These are phyloP conservation scores for Drosophila dunni DNA, from an alignment of 1,140 invertebrate species.

Conservation along the genomic window DNA sequence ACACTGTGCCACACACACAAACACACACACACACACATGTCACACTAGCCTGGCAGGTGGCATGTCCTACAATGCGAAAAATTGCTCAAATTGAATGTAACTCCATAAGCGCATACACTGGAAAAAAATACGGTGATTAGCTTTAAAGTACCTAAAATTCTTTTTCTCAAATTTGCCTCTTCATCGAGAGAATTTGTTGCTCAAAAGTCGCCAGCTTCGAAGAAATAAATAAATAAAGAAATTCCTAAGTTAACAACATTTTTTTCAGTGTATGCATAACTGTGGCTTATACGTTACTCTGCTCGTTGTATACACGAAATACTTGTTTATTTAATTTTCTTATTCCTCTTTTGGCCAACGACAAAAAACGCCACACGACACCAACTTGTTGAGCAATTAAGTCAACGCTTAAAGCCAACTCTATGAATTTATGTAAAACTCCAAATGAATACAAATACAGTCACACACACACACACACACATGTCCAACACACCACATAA, in stretches of 20 bases:
- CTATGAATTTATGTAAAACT: constrained; percentile 65
- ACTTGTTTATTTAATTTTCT: constrained; percentile 22
- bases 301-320: constrained; percentile 24
- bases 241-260: too few species aligned
- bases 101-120: too few species aligned
- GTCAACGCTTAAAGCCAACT: constrained; percentile 54
- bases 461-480: constrained; percentile 13
- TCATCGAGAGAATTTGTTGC: too few species aligned
- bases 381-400: constrained; percentile 81
- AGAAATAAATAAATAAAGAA: too few species aligned
- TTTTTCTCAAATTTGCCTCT: too few species aligned
- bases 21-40: constrained; percentile 21
- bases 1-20: neutral
- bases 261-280: too few species aligned
- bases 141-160: too few species aligned
- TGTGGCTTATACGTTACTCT: too few species aligned
- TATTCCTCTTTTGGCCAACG: neutral
- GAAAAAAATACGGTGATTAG: too few species aligned
- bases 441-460: constrained; percentile 43
- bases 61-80: constrained; percentile 1
- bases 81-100: constrained; percentile 45
- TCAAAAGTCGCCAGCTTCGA: too few species aligned
- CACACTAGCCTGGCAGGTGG: constrained; percentile 44
- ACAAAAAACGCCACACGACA: constrained; percentile 46
- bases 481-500: constrained; percentile 12